These are phyloP conservation scores for Buphagus erythrorhynchus DNA, from an alignment of 2,797 vertebrate genomes.

Conservation along the genomic window DNA sequence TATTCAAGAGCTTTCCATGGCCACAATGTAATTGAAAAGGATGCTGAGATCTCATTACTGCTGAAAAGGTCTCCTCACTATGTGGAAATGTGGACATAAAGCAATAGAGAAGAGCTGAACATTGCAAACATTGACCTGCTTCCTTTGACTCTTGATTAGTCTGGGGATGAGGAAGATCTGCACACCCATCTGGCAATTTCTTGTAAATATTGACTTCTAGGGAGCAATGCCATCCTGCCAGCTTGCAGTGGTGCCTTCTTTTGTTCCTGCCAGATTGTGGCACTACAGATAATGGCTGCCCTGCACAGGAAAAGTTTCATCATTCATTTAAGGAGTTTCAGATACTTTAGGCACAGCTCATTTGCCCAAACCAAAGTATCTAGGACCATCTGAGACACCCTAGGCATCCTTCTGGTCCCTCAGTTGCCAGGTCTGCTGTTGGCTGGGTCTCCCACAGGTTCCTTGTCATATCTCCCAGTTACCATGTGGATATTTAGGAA, in stretches of 20 bases:
- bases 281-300: neutral
- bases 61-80: conserved; percentile 33
- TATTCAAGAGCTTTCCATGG: conserved; percentile 41
- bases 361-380: neutral
- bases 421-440: neutral
- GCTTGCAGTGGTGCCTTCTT: neutral
- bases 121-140: conserved; percentile 30
- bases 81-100: conserved; percentile 21
- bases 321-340: neutral
- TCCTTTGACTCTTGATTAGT: conserved; percentile 38
- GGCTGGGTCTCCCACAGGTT: neutral
- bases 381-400: neutral
- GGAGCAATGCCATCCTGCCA: neutral
- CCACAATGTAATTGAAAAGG: conserved; percentile 35
- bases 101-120: conserved; percentile 29
- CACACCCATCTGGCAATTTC: conserved; percentile 18
- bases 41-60: conserved; percentile 52
- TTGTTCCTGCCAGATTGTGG: conserved; percentile 7
- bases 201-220: conserved; percentile 53
- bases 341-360: neutral
- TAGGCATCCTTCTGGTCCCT: neutral
- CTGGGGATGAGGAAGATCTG: conserved; percentile 15
- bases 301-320: neutral
- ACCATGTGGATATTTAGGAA: neutral
- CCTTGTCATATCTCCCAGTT: neutral